These are phyloP conservation scores for Protomyctophum bolini DNA, from an alignment of 2,113 vertebrate genomes.

Conservation along the genomic window DNA sequence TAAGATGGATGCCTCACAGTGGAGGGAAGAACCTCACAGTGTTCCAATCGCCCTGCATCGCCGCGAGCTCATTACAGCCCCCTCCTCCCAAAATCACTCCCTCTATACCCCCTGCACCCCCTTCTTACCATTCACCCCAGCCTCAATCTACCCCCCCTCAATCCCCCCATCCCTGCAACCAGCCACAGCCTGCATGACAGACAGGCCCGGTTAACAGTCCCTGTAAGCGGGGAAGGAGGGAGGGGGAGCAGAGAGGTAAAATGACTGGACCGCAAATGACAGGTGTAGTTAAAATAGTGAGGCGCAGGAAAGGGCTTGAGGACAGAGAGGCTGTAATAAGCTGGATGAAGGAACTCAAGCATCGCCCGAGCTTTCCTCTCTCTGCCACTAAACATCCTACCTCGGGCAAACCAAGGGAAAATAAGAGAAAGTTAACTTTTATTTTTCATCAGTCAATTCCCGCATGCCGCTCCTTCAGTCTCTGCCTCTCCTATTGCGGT, in stretches of 20 bases:
- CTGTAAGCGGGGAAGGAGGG: slow-evolving; percentile 72
- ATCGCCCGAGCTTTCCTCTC: slow-evolving; percentile 68
- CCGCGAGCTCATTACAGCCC: slow-evolving; percentile 69
- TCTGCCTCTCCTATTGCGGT: neutral
- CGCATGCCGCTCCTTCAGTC: slow-evolving; percentile 16
- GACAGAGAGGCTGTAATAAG: slow-evolving; percentile 75
- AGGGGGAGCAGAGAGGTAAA: slow-evolving; percentile 69
- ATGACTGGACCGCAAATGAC: slow-evolving; percentile 82
- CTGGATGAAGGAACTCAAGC: slow-evolving; percentile 73
- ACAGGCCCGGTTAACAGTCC: slow-evolving; percentile 79
- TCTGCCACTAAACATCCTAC: slow-evolving; percentile 69
- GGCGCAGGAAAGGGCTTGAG: slow-evolving; percentile 73
- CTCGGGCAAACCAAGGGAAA: slow-evolving; percentile 70
- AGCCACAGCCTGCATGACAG: slow-evolving; percentile 72
- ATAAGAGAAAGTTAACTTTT: slow-evolving; percentile 73
- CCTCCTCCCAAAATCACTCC: slow-evolving; percentile 8
- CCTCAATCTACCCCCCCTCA: slow-evolving; percentile 57
- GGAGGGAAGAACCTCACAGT: slow-evolving; percentile 56
- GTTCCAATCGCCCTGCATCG: slow-evolving; percentile 61
- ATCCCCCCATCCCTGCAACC: slow-evolving; percentile 38
- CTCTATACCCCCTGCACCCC: slow-evolving; percentile 42
- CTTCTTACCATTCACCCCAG: slow-evolving; percentile 50
- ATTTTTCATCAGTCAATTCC: slow-evolving; percentile 41
- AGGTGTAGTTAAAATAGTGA: slow-evolving; percentile 83
- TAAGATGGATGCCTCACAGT: slow-evolving; percentile 74